Conservation (phyloP, 2,888 invertebrate genomes). For the Sminthurides aquaticus region DNA sequence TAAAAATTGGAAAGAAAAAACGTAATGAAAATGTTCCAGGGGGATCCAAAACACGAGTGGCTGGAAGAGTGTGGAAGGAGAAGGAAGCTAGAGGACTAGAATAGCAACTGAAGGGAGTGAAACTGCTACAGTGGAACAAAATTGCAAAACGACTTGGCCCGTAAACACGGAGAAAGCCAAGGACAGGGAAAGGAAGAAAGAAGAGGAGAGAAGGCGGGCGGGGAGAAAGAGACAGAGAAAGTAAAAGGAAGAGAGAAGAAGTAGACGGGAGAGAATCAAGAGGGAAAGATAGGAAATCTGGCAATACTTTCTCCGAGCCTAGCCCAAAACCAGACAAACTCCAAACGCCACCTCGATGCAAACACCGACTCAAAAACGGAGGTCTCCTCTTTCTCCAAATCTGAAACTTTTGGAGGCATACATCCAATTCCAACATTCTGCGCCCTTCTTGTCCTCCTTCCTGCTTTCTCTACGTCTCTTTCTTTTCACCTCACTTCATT, state of each 20-base stretch:
- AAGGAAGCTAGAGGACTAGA: slow-evolving; percentile 26
- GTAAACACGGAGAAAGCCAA: neutral
- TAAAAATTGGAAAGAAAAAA: too few relatives aligned
- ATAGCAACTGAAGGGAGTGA: slow-evolving; percentile 23
- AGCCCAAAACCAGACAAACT: slow-evolving; percentile 8
- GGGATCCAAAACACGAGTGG: neutral
- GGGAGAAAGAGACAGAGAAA: slow-evolving; percentile 8
- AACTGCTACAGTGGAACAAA: slow-evolving; percentile 23
- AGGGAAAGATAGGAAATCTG: neutral
- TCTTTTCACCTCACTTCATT: too few relatives aligned
- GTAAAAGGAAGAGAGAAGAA: slow-evolving; percentile 3
- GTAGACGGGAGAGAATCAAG: neutral
- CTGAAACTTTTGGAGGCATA: neutral
- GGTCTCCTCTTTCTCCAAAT: neutral
- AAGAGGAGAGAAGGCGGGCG: slow-evolving; percentile 3
- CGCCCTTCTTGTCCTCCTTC: too few relatives aligned
- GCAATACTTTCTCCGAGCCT: neutral
- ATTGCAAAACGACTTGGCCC: slow-evolving; percentile 2
- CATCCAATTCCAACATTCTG: neutral
- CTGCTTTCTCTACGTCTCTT: neutral
- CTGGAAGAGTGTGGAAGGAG: too few relatives aligned
- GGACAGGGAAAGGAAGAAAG: slow-evolving; percentile 6
- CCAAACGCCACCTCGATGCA: slow-evolving; percentile 4
- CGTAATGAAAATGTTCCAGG: neutral
- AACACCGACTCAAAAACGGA: neutral